These are phyloP conservation scores for Callionymus lyra DNA, from an alignment of 2,113 vertebrate genomes.

Conservation along the genomic window DNA sequence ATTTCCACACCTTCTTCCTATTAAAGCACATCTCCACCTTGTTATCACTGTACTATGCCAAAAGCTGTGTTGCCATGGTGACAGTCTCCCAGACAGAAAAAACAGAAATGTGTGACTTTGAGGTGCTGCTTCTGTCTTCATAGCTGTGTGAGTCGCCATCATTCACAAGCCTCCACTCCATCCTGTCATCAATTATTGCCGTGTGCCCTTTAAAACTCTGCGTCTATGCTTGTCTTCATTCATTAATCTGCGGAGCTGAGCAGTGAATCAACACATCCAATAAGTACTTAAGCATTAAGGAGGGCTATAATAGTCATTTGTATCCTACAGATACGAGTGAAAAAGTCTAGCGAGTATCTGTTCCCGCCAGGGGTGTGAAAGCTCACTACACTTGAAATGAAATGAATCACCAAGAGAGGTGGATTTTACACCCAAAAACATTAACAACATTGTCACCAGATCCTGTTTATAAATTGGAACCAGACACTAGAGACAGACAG, in stretches of 20 bases:
- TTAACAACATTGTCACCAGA: too few relatives aligned
- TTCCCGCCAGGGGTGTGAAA: slow-evolving; percentile 10
- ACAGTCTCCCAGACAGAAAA: slow-evolving; percentile 40
- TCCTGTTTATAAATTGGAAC: too few relatives aligned
- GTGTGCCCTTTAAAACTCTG: slow-evolving; percentile 13
- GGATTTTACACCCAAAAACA: too few relatives aligned
- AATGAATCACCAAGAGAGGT: slow-evolving; percentile 4
- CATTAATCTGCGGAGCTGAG: slow-evolving; percentile 13
- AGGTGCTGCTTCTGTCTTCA: slow-evolving; percentile 49
- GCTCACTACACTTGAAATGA: slow-evolving; percentile 12
- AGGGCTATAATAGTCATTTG: slow-evolving; percentile 17
- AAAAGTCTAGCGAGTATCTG: slow-evolving; percentile 6
- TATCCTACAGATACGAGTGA: slow-evolving; percentile 5
- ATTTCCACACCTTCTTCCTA: neutral
- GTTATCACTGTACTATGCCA: slow-evolving; percentile 51
- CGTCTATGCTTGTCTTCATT: slow-evolving; percentile 14
- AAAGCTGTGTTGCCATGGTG: slow-evolving; percentile 50
- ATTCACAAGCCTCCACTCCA: slow-evolving; percentile 16
- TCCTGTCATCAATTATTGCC: slow-evolving; percentile 13
- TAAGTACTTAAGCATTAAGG: slow-evolving; percentile 17
- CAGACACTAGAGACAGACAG: too few relatives aligned
- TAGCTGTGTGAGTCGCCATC: slow-evolving; percentile 24
- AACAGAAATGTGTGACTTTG: slow-evolving; percentile 47
- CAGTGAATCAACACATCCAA: slow-evolving; percentile 17
- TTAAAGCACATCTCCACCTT: slow-evolving; percentile 50